Conservation (phyloP, 2,113 vertebrate species). For the Bubo scandiacus region DNA sequence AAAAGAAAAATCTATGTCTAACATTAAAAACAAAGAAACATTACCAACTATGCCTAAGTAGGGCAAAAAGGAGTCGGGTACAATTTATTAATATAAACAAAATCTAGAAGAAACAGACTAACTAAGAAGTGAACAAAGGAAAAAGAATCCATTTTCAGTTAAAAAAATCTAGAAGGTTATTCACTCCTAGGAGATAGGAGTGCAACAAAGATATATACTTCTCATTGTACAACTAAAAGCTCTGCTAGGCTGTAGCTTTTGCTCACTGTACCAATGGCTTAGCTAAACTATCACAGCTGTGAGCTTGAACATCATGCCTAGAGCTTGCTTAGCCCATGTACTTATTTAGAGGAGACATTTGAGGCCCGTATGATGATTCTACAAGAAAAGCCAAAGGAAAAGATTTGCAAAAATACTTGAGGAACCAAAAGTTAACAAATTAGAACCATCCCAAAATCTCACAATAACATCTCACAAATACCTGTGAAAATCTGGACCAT, state of each 20-base stretch:
- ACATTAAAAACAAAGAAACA: conserved; percentile 68
- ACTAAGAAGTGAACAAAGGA: conserved; percentile 36
- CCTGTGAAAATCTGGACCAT: not conserved
- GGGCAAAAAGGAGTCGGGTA: conserved; percentile 63
- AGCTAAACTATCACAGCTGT: not conserved
- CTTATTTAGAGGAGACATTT: not conserved
- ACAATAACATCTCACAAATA: not conserved
- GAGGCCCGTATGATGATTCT: not conserved
- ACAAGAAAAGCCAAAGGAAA: not conserved
- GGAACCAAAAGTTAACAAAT: not conserved
- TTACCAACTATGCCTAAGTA: conserved; percentile 66
- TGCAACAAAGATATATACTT: not conserved
- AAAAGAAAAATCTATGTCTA: conserved; percentile 66
- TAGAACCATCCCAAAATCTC: not conserved
- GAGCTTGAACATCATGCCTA: not conserved
- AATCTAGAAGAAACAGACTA: conserved; percentile 61
- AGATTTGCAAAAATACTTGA: not conserved
- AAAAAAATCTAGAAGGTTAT: not conserved
- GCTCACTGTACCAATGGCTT: not conserved
- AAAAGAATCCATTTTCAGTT: not conserved
- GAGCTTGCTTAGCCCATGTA: not conserved
- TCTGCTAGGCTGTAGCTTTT: not conserved
- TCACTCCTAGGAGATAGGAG: not conserved
- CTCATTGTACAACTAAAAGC: not conserved
- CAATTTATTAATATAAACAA: conserved; percentile 69